Evolutionary conservation across 2,888 invertebrate species (phyloP), one percentile per base, ranked within the genome.

Genomic region (Byasa hedistus): DNA sequence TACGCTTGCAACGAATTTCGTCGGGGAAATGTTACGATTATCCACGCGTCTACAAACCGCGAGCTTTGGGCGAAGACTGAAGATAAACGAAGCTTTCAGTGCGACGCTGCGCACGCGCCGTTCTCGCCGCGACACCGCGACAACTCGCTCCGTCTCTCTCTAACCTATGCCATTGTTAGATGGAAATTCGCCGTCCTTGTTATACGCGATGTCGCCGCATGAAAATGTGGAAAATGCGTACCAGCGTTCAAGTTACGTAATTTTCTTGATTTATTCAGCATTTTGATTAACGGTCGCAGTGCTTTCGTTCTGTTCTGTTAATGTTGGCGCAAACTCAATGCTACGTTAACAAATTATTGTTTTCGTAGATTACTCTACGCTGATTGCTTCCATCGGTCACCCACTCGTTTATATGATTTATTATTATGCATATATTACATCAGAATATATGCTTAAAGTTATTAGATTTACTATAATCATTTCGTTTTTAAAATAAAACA

Each of bases 41-140:
- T 44, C 54, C 36, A 68, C 69, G 79, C 89, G 81, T 76, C 84
- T 76, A 69, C 61, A 64, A 82, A 69, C 74, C 62, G 19, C 80
- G 81, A 86, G 83, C 85, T 83, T 84, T 78, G 75, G 75, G 80
- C 79, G 76, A 81, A 80, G 76, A 91, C 90, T 88, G 87, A 90
- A 88, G 79, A 76, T 70, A 75, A 74, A 69, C 67, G 72, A 76
- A 89, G 87, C 87, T 90, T 90, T 89, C 89, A 89, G 89, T 78
- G 78, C 62, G 69, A 69, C 70, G 73, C 69, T 86, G 90, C 89
- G 89, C 81, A 75, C 73, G 84, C 87, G 89, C 80, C 73, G 74
- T 68, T 21, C 39, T 74, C 67, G 68, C 61, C 51, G 68, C 75
- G 74, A 68, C 73, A 70, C 72, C 59, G 65, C 59, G 71, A 48